Base-by-base conservation (phyloP, 2,113 vertebrate species). In the Mixornis gularis region DNA sequence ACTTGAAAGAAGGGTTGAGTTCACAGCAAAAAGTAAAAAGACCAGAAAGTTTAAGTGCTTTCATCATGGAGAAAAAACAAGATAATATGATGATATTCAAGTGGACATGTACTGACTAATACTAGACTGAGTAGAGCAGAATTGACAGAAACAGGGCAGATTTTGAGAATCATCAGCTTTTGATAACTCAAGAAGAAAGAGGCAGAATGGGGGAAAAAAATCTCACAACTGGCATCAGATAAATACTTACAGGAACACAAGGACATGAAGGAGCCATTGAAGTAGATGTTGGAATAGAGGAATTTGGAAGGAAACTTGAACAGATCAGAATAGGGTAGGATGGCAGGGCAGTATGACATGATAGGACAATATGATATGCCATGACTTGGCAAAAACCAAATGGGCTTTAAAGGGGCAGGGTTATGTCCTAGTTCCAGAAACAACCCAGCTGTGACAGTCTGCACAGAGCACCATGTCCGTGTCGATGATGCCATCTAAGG, bases 61-160 rank as follows among this genome's bases (percentile, higher is more conserved):
- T 90, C 15, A 58, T 86, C n/a, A 77, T 20, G 40, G 80, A 80
- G 87, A 78, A 79, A 83, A 73, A 89, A 70, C 43, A 74, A 46
- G 29, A 70, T 89, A 86, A 62, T 46, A 51, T 38, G 84, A 92
- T 56, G 63, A 77, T 69, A 80, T 73, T 92, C 69, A 86, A 80
- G 56, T 59, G 69, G 91, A 77, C 79, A 55, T 40, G 43, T 29
- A 74, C 56, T 52, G 74, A 90, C 36, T 90, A 90, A 55, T 68
- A 56, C 58, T 72, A 65, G 64, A 44, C n/a, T 71, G 78, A 91
- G 55, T 40, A 70, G 65, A 93, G 56, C 29, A 79, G 46, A 91
- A 85, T 24, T 74, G 74, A 87, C 56, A 87, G 85, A 89, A 95
- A 87, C 59, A 90, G 84, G 77, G 38, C 41, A 92, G 59, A 96